Evolutionary conservation across 2,888 invertebrate genomes (phyloP).

Genomic region (Microchrysa polita): DNA sequence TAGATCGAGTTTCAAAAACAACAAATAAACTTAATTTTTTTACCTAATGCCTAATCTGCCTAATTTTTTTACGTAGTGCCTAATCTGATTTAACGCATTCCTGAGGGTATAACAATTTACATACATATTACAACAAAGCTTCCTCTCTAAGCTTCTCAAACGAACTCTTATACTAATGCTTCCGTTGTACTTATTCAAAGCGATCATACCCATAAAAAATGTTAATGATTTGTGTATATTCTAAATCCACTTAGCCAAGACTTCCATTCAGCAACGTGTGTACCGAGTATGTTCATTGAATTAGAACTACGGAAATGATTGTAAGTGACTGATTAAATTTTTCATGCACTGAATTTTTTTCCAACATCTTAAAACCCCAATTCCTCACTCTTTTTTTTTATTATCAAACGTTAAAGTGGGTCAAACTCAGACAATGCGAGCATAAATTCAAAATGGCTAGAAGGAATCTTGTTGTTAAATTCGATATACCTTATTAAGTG

Average conservation of each 20-base stretch:
- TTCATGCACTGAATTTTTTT: neutral
- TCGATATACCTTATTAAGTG: neutral
- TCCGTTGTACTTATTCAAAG: too few species aligned
- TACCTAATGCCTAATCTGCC: too few species aligned
- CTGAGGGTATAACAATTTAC: too few species aligned
- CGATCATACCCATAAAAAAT: neutral
- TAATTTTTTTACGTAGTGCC: too few species aligned
- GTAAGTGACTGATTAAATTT: neutral
- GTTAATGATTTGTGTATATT: neutral
- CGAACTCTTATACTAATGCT: too few species aligned
- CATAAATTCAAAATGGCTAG: neutral
- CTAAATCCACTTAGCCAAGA: neutral
- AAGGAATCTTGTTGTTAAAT: neutral
- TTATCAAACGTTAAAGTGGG: neutral
- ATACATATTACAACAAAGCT: too few species aligned
- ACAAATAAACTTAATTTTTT: too few species aligned
- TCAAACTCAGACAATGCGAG: conserved; percentile 5
- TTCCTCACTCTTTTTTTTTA: neutral
- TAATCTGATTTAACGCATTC: too few species aligned
- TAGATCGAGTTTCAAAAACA: too few species aligned
- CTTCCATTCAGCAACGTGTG: neutral
- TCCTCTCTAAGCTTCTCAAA: too few species aligned
- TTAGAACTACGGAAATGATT: neutral
- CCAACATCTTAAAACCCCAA: neutral
- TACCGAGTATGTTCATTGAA: neutral